A percentile compares a stretch with the other conserved stretches of the same genome.
Evolutionary conservation across 2,113 vertebrate genomes (phyloP).

Genomic region (Daubentonia madagascariensis): DNA sequence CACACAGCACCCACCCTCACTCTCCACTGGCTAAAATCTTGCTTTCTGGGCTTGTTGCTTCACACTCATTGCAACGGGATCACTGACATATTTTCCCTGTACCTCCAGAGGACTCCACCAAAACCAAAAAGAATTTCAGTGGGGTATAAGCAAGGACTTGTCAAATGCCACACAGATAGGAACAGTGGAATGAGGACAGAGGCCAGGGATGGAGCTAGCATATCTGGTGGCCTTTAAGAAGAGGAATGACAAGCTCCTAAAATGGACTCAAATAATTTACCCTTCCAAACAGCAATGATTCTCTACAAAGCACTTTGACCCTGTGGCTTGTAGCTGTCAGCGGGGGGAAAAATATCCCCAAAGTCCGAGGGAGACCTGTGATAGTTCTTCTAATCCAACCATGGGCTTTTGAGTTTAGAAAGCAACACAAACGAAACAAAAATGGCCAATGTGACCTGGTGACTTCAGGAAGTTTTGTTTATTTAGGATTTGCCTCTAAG

Average conservation of each 20-base stretch:
- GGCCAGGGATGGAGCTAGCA: background rate
- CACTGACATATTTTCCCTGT: background rate
- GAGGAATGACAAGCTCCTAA: background rate
- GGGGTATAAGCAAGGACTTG: background rate
- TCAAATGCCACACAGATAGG: background rate
- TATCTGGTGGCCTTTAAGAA: background rate
- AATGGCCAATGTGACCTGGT: background rate
- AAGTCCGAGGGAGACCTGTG: background rate
- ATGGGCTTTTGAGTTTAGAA: background rate
- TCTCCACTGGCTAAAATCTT: background rate
- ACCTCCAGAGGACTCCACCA: background rate
- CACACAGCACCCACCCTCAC: background rate
- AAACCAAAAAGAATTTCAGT: background rate
- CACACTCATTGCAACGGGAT: background rate
- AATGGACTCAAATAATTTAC: background rate
- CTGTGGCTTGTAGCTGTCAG: background rate
- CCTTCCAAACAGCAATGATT: background rate
- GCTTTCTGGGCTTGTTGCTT: background rate
- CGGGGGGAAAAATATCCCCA: background rate
- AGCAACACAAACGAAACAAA: constrained; percentile 6
- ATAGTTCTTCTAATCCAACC: background rate
- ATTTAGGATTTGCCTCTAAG: background rate
- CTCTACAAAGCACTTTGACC: background rate
- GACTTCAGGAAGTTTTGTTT: background rate
- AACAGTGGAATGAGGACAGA: background rate